Evolutionary conservation across 2,888 invertebrate genomes (phyloP), one percentile per base, ranked within the genome.

Genomic region (Campoletis raptor): DNA sequence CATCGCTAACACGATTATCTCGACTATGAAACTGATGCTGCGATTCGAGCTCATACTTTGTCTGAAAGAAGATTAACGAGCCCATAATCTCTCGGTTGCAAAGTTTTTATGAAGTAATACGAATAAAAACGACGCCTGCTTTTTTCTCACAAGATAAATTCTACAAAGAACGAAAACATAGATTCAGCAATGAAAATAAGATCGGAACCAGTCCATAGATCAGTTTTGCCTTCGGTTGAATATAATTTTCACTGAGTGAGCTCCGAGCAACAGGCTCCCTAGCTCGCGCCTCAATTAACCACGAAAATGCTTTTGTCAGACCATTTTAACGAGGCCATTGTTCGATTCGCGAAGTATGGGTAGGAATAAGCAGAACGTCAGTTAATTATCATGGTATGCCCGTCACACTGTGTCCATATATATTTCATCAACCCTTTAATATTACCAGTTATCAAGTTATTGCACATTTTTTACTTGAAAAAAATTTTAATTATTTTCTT

Each of bases 281-380:
- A 30, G 67, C 81, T 69, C 64, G 83, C 54, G 81, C 74, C 77
- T 85, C 87, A 88, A 89, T 89, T 90, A 89, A 88, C 88, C 87
- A 83, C 84, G 88, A 89, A 90, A 91, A 91, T 89, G 90, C 81
- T 78, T 89, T 89, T 88, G 90, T 91, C 90, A 87, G 89, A 90
- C 88, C 84, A 90, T 90, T 91, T 85, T 90, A 90, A 92, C 88
- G 90, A 90, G 90, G 81, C 89, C 84, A 90, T 92, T 92, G 91
- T 92, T 90, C 88, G 73, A 45, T 74, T 45, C 21, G 57, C 66
- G 69, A 48, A 81, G 61, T 48, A 81, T 69, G 77, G 30, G 54
- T 48, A 42, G 18, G 83, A 83, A 81, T 81, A 85, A 83, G 72
- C 81, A 74, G 69, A 86, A 78, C 66, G 81, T 54, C 52, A 61